A percentile compares a stretch with the other conserved stretches of the same genome.
These are phyloP conservation scores for Zootermopsis nevadensis DNA, from an alignment of 2,888 invertebrate genomes.

Conservation along the genomic window DNA sequence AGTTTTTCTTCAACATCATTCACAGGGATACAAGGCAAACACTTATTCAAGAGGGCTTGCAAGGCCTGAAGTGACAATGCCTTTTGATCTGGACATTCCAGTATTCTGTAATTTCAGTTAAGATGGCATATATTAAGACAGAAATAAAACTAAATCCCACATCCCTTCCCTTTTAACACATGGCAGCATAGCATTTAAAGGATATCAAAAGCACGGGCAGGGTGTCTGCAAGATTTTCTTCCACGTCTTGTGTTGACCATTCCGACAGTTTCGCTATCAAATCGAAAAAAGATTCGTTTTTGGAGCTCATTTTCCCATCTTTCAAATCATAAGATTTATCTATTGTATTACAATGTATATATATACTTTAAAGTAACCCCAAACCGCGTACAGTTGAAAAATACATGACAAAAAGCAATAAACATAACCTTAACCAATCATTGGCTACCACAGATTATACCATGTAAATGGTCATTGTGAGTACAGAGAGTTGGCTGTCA, in stretches of 20 bases:
- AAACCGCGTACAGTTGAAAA: too few relatives aligned
- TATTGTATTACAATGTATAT: too few relatives aligned
- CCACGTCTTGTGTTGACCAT: not conserved
- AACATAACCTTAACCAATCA: too few relatives aligned
- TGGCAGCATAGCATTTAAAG: not conserved
- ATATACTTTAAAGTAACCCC: too few relatives aligned
- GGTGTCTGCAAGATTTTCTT: not conserved
- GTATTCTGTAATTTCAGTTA: constrained; percentile 19
- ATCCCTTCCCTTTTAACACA: too few relatives aligned
- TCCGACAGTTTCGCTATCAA: not conserved
- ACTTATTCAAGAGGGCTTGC: constrained; percentile 1
- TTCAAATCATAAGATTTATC: too few relatives aligned
- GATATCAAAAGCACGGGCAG: constrained; percentile 22
- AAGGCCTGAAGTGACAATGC: not conserved
- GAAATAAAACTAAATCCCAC: not conserved
- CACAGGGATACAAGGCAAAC: constrained; percentile 18
- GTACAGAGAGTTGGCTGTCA: too few relatives aligned
- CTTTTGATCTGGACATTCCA: constrained; percentile 5
- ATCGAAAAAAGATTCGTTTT: not conserved
- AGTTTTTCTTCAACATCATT: not conserved
- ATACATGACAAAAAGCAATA: too few relatives aligned
- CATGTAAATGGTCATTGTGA: too few relatives aligned
- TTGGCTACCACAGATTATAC: too few relatives aligned
- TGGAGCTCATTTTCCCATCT: not conserved
- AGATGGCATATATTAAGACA: not conserved